phyloP scores from a whole-genome alignment of 2,113 vertebrate genomes.

The Dinomys branickii region DNA sequence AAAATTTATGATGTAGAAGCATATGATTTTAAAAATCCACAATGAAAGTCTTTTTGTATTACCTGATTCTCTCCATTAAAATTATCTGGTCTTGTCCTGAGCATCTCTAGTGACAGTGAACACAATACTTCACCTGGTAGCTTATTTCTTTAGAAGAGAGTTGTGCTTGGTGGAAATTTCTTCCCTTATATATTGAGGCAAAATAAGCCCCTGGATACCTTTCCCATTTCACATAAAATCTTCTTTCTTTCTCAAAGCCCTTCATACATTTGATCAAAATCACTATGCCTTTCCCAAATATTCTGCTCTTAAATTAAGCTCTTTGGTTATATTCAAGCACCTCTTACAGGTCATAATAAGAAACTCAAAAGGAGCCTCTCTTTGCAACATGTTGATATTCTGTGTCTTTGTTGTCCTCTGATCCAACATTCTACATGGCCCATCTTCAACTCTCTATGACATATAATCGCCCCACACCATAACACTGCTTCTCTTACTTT shows the following conservation, averaged over 20 bases:
- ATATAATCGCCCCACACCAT: accelerated
- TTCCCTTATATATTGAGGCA: background rate
- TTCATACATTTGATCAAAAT: background rate
- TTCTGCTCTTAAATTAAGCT: background rate
- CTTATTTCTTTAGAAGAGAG: background rate
- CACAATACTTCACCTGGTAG: background rate
- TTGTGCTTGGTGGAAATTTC: background rate
- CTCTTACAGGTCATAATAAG: background rate
- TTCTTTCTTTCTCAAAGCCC: background rate
- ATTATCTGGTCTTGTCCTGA: background rate
- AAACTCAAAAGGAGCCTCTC: background rate
- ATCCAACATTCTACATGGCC: too few species aligned
- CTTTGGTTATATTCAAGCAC: background rate
- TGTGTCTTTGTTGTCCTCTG: background rate
- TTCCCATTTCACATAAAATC: background rate
- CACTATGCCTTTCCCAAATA: background rate
- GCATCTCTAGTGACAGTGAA: background rate
- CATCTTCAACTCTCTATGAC: background rate
- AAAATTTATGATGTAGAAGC: background rate
- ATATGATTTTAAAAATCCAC: background rate
- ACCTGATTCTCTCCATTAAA: background rate
- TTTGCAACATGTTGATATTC: background rate
- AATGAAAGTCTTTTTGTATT: background rate
- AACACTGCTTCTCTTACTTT: background rate
- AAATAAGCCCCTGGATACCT: background rate